Evolutionary conservation across 2,888 invertebrate genomes (phyloP).

Genomic region (Capitulum mitella): DNA sequence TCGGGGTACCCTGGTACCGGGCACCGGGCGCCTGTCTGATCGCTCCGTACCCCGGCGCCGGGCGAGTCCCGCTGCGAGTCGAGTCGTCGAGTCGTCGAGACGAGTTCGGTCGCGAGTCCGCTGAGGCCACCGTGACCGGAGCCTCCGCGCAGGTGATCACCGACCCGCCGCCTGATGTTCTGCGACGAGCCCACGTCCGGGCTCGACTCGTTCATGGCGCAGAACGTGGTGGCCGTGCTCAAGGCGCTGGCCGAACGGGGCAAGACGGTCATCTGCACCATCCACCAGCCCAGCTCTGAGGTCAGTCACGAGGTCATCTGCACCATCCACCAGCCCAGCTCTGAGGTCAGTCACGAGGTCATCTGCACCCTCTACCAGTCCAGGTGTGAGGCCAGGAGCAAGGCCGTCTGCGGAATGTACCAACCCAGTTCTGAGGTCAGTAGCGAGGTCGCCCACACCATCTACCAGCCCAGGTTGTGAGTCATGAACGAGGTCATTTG

Average conservation of each 20-base stretch:
- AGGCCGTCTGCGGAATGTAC: no score
- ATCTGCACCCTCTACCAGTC: conserved; percentile 93
- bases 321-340: conserved; percentile 48
- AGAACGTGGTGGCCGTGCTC: conserved; percentile 76
- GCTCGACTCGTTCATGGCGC: conserved; percentile 93
- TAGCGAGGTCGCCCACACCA: no score
- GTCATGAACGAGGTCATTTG: no score
- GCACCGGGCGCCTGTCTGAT: no score
- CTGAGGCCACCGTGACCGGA: no score
- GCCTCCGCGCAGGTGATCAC: conserved; percentile 70
- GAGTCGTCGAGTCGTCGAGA: no score
- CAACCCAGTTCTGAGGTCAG: conserved; percentile 89
- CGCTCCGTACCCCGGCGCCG: no score
- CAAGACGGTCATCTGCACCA: conserved; percentile 83
- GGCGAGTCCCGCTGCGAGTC: no score
- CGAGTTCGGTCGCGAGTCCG: no score
- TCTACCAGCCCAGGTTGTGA: no score
- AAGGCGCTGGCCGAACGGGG: conserved; percentile 55
- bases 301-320: conserved; percentile 73
- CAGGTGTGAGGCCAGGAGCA: conserved; percentile 82
- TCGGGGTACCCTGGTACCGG: no score
- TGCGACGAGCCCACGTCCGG: conserved; percentile 98
- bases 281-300: conserved; percentile 93
- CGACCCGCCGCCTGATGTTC: conserved; percentile 87
- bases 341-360: conserved; percentile 70